Evolutionary conservation across 2,113 vertebrate species (phyloP).

Genomic region (Ifrita kowaldi): DNA sequence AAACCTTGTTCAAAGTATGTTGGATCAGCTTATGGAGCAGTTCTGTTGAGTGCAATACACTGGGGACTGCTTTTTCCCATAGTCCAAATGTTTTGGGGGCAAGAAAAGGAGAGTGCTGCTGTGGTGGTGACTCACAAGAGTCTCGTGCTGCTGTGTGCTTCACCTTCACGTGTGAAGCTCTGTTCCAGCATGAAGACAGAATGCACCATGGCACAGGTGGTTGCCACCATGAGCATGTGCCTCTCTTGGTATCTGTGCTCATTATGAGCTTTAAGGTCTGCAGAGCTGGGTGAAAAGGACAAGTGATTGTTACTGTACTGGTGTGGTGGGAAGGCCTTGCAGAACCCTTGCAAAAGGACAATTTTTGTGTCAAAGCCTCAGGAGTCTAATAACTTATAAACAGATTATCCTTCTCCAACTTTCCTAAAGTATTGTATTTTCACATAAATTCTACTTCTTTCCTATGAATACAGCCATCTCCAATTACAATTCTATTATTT

Average conservation of each 20-base stretch:
- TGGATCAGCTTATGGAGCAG: background rate
- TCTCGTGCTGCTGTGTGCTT: background rate
- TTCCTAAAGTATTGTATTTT: background rate
- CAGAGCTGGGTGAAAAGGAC: background rate
- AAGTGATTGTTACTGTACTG: background rate
- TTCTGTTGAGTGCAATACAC: background rate
- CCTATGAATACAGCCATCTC: background rate
- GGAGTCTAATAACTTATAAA: background rate
- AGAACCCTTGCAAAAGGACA: background rate
- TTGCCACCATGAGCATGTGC: background rate
- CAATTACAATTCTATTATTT: background rate
- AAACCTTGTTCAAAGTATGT: background rate
- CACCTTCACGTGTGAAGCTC: background rate
- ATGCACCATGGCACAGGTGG: fast-evolving
- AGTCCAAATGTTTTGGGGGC: background rate
- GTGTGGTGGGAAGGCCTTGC: background rate
- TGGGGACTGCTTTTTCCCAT: background rate
- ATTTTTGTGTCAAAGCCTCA: background rate
- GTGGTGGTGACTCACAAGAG: background rate
- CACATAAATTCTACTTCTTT: background rate
- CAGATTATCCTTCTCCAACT: background rate
- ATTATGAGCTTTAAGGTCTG: background rate
- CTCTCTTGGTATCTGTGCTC: background rate
- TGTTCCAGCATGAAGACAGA: background rate
- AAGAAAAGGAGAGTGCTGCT: background rate